Conservation (phyloP, 2,113 vertebrate genomes). For the Choloepus hoffmanni region DNA sequence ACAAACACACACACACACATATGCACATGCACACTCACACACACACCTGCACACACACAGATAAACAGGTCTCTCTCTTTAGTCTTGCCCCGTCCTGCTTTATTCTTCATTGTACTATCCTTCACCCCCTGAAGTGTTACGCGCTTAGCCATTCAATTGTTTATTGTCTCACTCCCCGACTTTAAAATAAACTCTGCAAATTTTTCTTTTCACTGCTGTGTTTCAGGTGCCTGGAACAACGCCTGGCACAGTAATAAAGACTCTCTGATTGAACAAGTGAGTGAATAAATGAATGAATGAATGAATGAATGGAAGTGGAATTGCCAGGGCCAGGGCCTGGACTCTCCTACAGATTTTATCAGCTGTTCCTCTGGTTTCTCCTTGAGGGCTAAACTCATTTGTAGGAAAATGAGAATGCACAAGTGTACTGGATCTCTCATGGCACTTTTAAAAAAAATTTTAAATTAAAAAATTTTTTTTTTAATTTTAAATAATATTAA, state of each 20-base stretch:
- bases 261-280: neutral
- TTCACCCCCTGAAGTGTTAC: neutral
- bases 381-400: neutral
- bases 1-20: neutral
- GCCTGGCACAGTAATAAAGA: no score
- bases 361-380: neutral
- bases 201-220: neutral
- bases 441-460: no score
- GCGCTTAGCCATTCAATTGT: neutral
- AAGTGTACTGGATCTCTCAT: neutral
- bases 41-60: no score
- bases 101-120: neutral
- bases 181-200: neutral
- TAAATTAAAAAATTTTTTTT: neutral
- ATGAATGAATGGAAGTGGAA: neutral
- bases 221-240: neutral
- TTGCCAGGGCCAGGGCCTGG: neutral
- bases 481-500: no score
- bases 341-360: neutral
- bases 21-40: accelerated
- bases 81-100: neutral
- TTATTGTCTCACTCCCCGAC: neutral
- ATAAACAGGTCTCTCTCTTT: neutral
- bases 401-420: neutral
- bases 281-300: neutral